A percentile compares a stretch with the other conserved stretches of the same genome.
Evolutionary conservation across 2,113 vertebrate species (phyloP).

Genomic region (Hydrochoerus hydrochaeris): DNA sequence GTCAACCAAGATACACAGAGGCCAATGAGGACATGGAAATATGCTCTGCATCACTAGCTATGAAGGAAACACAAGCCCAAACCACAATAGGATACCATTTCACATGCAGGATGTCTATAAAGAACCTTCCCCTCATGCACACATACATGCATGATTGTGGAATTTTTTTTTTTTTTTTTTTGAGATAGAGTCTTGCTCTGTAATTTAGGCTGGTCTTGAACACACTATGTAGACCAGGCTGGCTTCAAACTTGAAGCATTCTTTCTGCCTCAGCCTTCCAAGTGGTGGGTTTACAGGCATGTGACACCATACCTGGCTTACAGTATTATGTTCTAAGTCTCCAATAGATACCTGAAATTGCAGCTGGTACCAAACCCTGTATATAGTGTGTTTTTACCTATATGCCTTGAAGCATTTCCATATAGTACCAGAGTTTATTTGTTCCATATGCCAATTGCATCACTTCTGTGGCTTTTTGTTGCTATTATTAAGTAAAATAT

Average conservation of each 20-base stretch:
- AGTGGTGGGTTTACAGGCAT: not conserved
- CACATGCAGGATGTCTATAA: not conserved
- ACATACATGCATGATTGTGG: not conserved
- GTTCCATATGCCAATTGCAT: not conserved
- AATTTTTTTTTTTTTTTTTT: not conserved
- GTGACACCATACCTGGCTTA: not conserved
- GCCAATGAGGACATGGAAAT: not conserved
- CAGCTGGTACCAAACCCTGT: not conserved
- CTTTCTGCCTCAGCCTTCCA: not conserved
- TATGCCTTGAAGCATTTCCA: not conserved
- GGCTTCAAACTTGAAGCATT: not conserved
- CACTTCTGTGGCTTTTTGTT: not conserved
- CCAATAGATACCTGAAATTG: not conserved
- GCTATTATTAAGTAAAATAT: not conserved
- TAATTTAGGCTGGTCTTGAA: not conserved
- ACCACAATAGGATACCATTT: not conserved
- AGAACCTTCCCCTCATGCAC: not conserved
- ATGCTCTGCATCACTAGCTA: not conserved
- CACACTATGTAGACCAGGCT: not conserved
- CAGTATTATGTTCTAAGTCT: not conserved
- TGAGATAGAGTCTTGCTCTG: not conserved
- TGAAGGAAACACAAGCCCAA: not conserved
- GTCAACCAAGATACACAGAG: not conserved
- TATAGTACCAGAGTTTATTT: not conserved
- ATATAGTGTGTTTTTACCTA: not conserved